Conservation (phyloP, 2,113 vertebrate species). For the Mugil cephalus region DNA sequence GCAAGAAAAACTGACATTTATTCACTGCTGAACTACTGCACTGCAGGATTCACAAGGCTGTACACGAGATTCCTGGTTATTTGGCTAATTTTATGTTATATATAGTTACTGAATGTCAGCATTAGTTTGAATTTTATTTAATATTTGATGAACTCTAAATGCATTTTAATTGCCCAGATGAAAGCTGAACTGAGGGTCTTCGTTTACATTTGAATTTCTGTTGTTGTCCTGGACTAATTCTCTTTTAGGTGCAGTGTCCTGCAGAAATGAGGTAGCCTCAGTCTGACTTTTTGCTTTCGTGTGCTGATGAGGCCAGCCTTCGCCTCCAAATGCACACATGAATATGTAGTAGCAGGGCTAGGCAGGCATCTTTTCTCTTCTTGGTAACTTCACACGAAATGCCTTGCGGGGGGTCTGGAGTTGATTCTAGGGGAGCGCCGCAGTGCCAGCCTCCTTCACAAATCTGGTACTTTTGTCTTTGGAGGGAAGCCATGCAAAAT, state of each 20-base stretch:
- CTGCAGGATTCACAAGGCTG: not conserved
- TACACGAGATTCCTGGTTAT: not conserved
- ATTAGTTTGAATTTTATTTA: no score
- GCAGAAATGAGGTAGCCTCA: not conserved
- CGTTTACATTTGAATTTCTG: no score
- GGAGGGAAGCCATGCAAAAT: conserved; percentile 72
- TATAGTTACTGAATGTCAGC: conserved; percentile 1
- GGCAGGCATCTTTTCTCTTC: conserved; percentile 62
- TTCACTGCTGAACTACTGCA: conserved; percentile 4
- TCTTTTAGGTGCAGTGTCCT: no score
- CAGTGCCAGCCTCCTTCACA: conserved; percentile 54
- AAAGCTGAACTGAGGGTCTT: conserved; percentile 33
- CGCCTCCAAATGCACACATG: conserved; percentile 48
- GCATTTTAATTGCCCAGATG: conserved; percentile 46
- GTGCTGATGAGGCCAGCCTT: conserved; percentile 53
- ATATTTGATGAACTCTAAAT: not conserved
- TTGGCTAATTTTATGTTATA: not conserved
- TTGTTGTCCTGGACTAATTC: no score
- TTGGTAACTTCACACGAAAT: conserved; percentile 70
- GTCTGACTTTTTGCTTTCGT: conserved; percentile 54
- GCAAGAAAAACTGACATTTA: conserved; percentile 24
- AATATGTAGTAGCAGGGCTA: conserved; percentile 74
- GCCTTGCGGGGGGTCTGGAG: conserved; percentile 74
- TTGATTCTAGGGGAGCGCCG: conserved; percentile 63
- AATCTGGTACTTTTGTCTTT: conserved; percentile 72